phyloP scores from a whole-genome alignment of 2,888 invertebrate genomes.

The Apamea epomidion region DNA sequence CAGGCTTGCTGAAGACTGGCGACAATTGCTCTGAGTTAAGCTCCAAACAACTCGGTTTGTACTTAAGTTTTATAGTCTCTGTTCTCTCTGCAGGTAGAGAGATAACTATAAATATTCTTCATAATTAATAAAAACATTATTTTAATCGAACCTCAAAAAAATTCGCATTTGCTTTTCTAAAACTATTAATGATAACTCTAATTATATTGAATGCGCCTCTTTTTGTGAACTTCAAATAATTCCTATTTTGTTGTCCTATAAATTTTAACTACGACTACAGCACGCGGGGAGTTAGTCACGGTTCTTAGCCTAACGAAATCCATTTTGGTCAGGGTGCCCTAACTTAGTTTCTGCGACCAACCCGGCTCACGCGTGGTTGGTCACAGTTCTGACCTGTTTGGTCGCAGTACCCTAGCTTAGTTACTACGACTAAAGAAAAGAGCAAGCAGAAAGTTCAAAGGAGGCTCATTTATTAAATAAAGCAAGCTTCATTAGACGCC shows the following conservation, averaged over 20 bases:
- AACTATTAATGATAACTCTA: neutral
- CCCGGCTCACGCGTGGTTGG: too few species aligned
- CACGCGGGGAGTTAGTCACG: neutral
- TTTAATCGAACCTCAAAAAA: neutral
- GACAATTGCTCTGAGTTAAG: slow-evolving; percentile 31
- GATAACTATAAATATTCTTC: neutral
- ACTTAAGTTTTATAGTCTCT: neutral
- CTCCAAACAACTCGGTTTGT: neutral
- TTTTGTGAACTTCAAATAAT: neutral
- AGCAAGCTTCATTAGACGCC: neutral
- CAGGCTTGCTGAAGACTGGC: neutral
- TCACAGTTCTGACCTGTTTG: too few species aligned
- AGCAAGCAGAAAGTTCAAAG: neutral
- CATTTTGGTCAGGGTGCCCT: neutral
- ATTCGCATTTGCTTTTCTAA: neutral
- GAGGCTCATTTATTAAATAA: neutral
- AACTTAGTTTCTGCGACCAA: neutral
- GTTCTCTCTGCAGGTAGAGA: neutral
- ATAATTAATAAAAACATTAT: neutral
- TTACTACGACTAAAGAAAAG: neutral
- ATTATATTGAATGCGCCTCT: neutral
- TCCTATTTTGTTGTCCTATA: neutral
- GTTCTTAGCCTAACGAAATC: neutral
- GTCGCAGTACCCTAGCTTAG: neutral
- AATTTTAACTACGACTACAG: neutral